These are phyloP conservation scores for Gymnarchus niloticus DNA, from an alignment of 2,113 vertebrate species.

Conservation along the genomic window DNA sequence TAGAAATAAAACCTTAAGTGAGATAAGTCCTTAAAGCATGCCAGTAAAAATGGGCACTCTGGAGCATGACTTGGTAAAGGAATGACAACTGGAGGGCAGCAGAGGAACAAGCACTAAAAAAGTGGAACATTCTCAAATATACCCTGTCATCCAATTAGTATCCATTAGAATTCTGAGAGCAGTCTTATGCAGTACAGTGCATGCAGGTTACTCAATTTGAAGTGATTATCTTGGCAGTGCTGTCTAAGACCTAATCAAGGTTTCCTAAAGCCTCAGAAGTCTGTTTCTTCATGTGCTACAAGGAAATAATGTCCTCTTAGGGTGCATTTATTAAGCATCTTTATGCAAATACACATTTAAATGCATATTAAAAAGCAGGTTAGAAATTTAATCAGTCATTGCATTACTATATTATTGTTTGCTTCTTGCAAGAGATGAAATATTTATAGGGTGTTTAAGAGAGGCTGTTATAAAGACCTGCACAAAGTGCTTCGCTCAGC, in stretches of 20 bases:
- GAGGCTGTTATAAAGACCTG: conserved; percentile 45
- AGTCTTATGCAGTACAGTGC: not conserved
- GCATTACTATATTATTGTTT: conserved; percentile 68
- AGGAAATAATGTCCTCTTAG: conserved; percentile 59
- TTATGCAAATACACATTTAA: conserved; percentile 66
- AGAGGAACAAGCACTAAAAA: not conserved
- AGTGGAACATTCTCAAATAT: not conserved
- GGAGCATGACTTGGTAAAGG: not conserved
- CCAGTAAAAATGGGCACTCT: not conserved
- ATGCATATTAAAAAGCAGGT: conserved; percentile 60
- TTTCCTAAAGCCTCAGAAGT: conserved; percentile 61
- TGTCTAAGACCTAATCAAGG: conserved; percentile 50
- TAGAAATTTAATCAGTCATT: conserved; percentile 67
- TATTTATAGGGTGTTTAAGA: conserved; percentile 65
- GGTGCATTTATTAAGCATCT: conserved; percentile 58
- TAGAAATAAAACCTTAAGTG: not conserved
- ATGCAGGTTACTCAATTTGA: not conserved
- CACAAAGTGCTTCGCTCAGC: conserved; percentile 60
- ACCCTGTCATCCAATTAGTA: not conserved
- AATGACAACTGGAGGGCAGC: not conserved
- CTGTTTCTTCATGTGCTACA: conserved; percentile 48
- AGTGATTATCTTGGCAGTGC: conserved; percentile 41
- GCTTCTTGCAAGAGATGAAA: conserved; percentile 61
- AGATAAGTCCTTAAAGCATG: not conserved
- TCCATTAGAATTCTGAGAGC: not conserved